Evolutionary conservation across 1,140 invertebrate species (phyloP).

Genomic region (Charaxes varanes): DNA sequence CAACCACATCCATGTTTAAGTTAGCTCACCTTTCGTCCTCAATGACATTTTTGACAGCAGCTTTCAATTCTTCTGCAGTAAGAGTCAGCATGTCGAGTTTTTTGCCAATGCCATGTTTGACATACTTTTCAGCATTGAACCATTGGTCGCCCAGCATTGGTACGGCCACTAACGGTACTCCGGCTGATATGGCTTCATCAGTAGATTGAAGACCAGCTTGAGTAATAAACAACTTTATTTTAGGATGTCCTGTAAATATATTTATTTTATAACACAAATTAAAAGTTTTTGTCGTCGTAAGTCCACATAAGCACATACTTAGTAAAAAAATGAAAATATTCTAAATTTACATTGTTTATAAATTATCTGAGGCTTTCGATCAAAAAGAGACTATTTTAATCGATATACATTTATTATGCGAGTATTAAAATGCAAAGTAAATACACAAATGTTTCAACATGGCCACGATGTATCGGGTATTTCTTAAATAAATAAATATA

Average conservation of each 20-base stretch:
- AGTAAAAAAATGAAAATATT: too few relatives aligned
- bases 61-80: background rate
- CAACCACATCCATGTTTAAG: background rate
- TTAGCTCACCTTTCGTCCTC: background rate
- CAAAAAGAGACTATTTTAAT: too few relatives aligned
- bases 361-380: too few relatives aligned
- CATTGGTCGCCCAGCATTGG: conserved; percentile 18
- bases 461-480: too few relatives aligned
- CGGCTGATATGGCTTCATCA: conserved; percentile 18
- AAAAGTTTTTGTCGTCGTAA: too few relatives aligned
- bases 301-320: too few relatives aligned
- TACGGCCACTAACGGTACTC: conserved; percentile 12
- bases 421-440: too few relatives aligned
- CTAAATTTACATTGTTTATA: too few relatives aligned
- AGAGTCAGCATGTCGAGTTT: background rate
- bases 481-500: too few relatives aligned
- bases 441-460: too few relatives aligned
- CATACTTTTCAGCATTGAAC: conserved; percentile 17
- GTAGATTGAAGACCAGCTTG: conserved; percentile 18
- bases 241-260: conserved; percentile 15
- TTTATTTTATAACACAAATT: conserved; percentile 2
- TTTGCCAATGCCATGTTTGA: conserved; percentile 2
- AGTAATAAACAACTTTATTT: conserved; percentile 15
- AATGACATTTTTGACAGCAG: background rate
- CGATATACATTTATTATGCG: too few relatives aligned